Conservation (phyloP, 2,113 vertebrate species). For the Platysternon megacephalum region DNA sequence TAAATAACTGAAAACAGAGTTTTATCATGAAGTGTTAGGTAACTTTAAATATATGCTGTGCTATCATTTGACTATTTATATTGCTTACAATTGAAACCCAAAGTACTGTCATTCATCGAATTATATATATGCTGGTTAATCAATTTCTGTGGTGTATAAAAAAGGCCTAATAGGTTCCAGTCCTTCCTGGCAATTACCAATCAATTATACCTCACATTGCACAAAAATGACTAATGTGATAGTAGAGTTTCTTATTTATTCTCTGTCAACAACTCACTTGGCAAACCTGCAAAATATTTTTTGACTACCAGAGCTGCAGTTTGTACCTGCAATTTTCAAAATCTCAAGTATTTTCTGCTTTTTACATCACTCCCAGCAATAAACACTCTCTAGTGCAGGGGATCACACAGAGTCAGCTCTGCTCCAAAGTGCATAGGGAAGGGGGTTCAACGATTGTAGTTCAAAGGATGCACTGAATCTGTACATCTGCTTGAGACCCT, state of each 20-base stretch:
- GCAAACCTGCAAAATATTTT: constrained; percentile 24
- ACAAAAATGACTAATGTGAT: neutral
- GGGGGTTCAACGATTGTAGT: neutral
- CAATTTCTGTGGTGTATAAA: neutral
- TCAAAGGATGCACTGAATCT: neutral
- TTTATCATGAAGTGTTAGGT: neutral
- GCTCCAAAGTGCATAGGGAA: neutral
- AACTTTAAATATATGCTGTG: neutral
- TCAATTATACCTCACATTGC: neutral
- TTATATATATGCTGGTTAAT: neutral
- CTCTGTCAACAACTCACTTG: neutral
- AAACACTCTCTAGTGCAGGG: neutral
- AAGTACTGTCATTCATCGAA: neutral
- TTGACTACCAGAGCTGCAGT: neutral
- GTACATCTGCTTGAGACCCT: rapidly evolving
- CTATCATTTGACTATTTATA: neutral
- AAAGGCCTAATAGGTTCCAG: neutral
- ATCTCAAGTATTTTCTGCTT: neutral
- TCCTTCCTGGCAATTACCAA: neutral
- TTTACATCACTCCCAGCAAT: neutral
- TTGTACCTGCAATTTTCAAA: neutral
- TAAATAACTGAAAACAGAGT: neutral
- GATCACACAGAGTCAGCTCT: neutral
- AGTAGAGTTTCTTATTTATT: neutral
- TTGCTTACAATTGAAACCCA: neutral